Conservation (phyloP, 2,797 vertebrate genomes). For the Anabacerthia variegaticeps region DNA sequence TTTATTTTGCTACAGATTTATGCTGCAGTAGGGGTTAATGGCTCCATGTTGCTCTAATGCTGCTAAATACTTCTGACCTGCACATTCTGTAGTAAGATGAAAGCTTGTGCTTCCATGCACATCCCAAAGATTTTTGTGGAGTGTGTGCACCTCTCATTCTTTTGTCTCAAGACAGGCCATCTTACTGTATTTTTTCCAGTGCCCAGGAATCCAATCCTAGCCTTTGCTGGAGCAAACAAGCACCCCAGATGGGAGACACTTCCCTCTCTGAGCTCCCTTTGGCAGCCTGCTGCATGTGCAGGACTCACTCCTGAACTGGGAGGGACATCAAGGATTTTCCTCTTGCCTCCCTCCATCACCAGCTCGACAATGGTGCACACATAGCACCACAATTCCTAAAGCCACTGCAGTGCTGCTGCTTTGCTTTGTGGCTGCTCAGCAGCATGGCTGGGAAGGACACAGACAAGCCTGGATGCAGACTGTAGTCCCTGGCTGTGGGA, state of each 20-base stretch:
- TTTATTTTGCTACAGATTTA: neutral
- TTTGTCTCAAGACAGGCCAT: neutral
- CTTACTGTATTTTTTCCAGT: neutral
- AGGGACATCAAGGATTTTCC: neutral
- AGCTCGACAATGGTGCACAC: neutral
- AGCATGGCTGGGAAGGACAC: neutral
- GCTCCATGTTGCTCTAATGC: neutral
- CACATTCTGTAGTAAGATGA: neutral
- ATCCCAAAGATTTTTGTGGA: neutral
- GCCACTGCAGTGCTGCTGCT: neutral
- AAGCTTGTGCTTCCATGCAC: neutral
- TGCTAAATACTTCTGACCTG: neutral
- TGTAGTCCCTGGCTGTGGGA: accelerated
- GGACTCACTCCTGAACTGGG: neutral
- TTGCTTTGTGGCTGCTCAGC: neutral
- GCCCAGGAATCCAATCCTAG: neutral
- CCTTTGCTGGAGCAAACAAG: neutral
- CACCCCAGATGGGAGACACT: neutral
- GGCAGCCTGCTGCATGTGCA: neutral
- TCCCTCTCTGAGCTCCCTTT: neutral
- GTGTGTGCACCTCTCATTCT: neutral
- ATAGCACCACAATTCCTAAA: neutral
- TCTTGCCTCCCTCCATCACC: neutral
- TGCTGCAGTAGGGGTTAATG: neutral
- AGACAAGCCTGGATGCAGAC: neutral